Evolutionary conservation across 2,797 vertebrate species (phyloP), one percentile per base, ranked within the genome.

Genomic region (Apogon hyalosoma): DNA sequence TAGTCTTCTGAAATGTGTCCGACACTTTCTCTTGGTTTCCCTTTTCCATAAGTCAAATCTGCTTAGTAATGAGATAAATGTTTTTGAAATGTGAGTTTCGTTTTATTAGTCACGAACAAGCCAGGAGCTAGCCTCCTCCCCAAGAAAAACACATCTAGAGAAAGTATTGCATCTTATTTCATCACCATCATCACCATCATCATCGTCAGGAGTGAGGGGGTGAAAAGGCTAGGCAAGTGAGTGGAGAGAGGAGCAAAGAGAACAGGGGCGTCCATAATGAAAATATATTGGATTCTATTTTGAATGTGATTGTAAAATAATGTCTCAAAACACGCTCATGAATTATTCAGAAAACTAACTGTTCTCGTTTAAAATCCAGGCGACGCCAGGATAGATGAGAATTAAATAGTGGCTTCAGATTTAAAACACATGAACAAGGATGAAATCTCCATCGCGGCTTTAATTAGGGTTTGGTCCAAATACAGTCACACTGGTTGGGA

Each of bases 1-100:
- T 63, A 67, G 64, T 73, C 68, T 84, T 88, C 83, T 88, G 75
- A 92, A 90, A 87, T 56, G n/a, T 51, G 54, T 68, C 81, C 60
- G 73, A 76, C 83, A 76, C 82, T 80, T 75, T 82, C 71, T 72
- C 68, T 21, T 55, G 63, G 80, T 84, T 68, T 54, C 55, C 64
- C 68, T 59, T 79, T 81, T 85, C 83, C 75, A 74, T 74, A 86
- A 91, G 85, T 87, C 87, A 91, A 92, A 93, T 91, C 79, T 93
- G 92, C 93, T 93, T 93, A 90, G 90, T 94, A 94, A 94, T 92
- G 89, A 92, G 90, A 90, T 92, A 90, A 93, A 93, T 93, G 91
- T 90, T 94, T 94, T 93, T 92, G 87, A 92, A 92, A 92, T 87
- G 87, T 88, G 88, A 90, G 88, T 91, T 92, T 90, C 83, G 87